Base-by-base conservation (phyloP, 2,888 invertebrate species). In the Clanis bilineata region DNA sequence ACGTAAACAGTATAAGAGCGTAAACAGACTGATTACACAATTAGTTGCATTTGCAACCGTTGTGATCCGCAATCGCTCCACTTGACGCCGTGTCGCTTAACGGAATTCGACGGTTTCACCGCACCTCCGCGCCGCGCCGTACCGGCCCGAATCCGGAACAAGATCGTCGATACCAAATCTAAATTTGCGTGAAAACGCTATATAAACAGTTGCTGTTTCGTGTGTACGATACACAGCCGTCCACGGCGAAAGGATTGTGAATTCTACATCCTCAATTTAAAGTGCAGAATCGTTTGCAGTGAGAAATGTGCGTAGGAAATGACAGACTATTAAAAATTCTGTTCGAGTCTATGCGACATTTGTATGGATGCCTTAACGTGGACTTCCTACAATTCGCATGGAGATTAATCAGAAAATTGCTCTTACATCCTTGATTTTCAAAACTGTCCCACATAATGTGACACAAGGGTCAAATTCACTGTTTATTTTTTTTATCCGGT, bases 61-160 rank as follows among this genome's bases (percentile, higher is more conserved):
- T 18, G 38, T n/a, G 3, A 5, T 15, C 23, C 36, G 36, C 62
- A 38, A 44, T 61, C 62, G 72, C 68, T 72, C 75, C 61, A 76
- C 71, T 72, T 70, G 66, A 22, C 44, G 38, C 51, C 32, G 44
- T 58, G 55, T 47, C 70, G 66, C 70, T 68, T 81, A 82, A 82
- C 81, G 82, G 82, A 77, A 76, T 76, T 74, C 62, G 71, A 69
- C 74, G 76, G 78, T 81, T 81, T 79, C 81, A 74, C 77, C 73
- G 69, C 12, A 36, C 10, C 1, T 25, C 3, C 25, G 3, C 3
- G 25, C 67, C 64, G 67, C 3, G 36, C 56, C 45, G 28, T 38
- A 58, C 38, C 21, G 43, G 58, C 59, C 64, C 65, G 63, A 72
- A 74, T 74, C 74, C 75, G 77, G 77, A 76, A 77, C 69, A 70